Evolutionary conservation across 1,140 invertebrate species (phyloP).

Genomic region (Probaryconus sp.): DNA sequence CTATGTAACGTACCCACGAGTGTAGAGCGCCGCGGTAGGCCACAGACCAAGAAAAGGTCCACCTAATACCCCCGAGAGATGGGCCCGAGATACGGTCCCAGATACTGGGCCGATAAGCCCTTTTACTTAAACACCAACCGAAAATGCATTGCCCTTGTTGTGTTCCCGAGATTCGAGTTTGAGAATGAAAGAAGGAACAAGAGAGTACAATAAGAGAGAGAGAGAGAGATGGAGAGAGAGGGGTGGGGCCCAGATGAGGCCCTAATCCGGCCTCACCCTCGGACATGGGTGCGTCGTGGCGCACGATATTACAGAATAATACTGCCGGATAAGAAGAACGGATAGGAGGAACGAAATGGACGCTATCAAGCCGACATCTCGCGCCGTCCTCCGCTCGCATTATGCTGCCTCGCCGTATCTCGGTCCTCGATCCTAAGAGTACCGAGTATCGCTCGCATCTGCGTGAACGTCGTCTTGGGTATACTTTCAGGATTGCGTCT

Average conservation of each 20-base stretch:
- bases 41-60: conserved; percentile 65
- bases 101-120: conserved; percentile 69
- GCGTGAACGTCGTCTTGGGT: conserved; percentile 44
- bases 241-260: conserved; percentile 22
- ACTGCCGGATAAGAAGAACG: conserved; percentile 47
- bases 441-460: conserved; percentile 66
- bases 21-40: conserved; percentile 58
- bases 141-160: conserved; percentile 57
- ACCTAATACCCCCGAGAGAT: conserved; percentile 66
- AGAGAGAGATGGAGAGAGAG: conserved; percentile 10
- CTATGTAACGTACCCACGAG: conserved; percentile 59
- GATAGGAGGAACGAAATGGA: conserved; percentile 50
- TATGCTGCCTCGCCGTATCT: conserved; percentile 61
- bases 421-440: conserved; percentile 56
- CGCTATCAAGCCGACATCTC: conserved; percentile 66
- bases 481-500: too few species aligned
- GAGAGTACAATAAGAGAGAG: too few species aligned
- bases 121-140: conserved; percentile 69
- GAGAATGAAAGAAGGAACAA: conserved; percentile 39
- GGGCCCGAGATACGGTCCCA: conserved; percentile 60
- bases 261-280: conserved; percentile 42
- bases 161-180: conserved; percentile 34
- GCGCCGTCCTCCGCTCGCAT: conserved; percentile 64
- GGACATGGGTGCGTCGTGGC: conserved; percentile 41
- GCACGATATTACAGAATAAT: conserved; percentile 57